phyloP scores from a whole-genome alignment of 1,140 invertebrate species.

The Zophobas atratus region DNA sequence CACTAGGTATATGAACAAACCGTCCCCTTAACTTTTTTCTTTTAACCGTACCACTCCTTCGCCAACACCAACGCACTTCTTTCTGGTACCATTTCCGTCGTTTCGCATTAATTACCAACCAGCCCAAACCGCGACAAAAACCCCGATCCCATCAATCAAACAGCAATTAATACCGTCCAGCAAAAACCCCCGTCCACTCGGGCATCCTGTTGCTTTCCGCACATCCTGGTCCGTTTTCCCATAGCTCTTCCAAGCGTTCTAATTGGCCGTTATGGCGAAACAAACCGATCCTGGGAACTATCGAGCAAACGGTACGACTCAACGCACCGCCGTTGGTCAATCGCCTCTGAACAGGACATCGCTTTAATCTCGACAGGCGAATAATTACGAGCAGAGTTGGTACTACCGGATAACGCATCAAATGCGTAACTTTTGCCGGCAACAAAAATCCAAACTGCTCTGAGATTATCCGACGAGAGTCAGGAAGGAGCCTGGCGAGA shows the following conservation, averaged over 20 bases:
- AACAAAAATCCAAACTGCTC: conserved; percentile 26
- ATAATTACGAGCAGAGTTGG: conserved; percentile 17
- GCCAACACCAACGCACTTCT: too few relatives aligned
- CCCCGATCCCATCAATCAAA: neutral
- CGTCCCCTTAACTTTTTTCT: too few relatives aligned
- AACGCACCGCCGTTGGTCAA: conserved; percentile 21
- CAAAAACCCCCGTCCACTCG: neutral
- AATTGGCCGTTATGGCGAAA: conserved; percentile 6
- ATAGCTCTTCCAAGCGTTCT: neutral
- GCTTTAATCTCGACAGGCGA: conserved; percentile 31
- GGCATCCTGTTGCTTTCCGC: conserved; percentile 8
- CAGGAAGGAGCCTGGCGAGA: conserved; percentile 24
- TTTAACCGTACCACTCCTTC: too few relatives aligned
- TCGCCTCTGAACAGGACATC: conserved; percentile 36
- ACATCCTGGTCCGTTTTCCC: conserved; percentile 4
- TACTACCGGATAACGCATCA: conserved; percentile 33
- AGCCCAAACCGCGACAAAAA: too few relatives aligned
- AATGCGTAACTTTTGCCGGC: neutral
- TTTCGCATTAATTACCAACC: too few relatives aligned
- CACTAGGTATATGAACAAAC: too few relatives aligned
- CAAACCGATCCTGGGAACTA: conserved; percentile 21
- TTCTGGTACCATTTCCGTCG: too few relatives aligned
- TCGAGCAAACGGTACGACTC: conserved; percentile 22
- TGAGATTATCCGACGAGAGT: conserved; percentile 23
- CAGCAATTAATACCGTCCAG: neutral